Conservation (phyloP, 2,113 vertebrate species). For the Naja naja region DNA sequence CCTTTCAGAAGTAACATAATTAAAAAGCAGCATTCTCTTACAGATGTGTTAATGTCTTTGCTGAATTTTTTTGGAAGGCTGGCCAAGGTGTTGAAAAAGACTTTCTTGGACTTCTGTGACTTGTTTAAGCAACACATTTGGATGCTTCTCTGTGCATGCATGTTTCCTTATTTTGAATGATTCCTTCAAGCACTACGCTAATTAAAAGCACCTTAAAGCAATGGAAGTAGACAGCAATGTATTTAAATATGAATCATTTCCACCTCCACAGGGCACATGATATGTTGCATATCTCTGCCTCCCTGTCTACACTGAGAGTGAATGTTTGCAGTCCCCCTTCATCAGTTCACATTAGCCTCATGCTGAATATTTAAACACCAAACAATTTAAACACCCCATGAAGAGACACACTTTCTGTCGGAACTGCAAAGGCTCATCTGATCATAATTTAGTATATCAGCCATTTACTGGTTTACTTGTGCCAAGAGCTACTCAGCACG, state of each 20-base stretch:
- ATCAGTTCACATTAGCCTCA: constrained; percentile 87
- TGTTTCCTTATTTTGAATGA: constrained; percentile 30
- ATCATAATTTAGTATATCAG: constrained; percentile 86
- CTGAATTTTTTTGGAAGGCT: background rate
- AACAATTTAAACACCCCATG: constrained; percentile 82
- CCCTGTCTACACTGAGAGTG: constrained; percentile 73
- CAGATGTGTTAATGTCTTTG: background rate
- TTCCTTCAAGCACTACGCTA: constrained; percentile 63
- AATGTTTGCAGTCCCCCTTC: constrained; percentile 82
- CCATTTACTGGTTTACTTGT: constrained; percentile 79
- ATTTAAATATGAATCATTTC: constrained; percentile 77
- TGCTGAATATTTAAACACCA: constrained; percentile 87
- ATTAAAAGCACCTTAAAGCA: constrained; percentile 70
- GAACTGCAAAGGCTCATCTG: constrained; percentile 79
- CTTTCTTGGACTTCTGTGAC: background rate
- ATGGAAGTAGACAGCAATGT: constrained; percentile 68
- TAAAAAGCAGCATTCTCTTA: background rate
- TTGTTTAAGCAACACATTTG: background rate
- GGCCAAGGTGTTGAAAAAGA: background rate
- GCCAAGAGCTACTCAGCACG: constrained; percentile 74
- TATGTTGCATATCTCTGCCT: constrained; percentile 70
- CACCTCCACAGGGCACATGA: constrained; percentile 70
- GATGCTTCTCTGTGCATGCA: background rate
- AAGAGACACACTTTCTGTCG: constrained; percentile 77
- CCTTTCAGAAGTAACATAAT: constrained; percentile 9